phyloP scores from a whole-genome alignment of 2,113 vertebrate genomes.

The Pantherophis guttatus region DNA sequence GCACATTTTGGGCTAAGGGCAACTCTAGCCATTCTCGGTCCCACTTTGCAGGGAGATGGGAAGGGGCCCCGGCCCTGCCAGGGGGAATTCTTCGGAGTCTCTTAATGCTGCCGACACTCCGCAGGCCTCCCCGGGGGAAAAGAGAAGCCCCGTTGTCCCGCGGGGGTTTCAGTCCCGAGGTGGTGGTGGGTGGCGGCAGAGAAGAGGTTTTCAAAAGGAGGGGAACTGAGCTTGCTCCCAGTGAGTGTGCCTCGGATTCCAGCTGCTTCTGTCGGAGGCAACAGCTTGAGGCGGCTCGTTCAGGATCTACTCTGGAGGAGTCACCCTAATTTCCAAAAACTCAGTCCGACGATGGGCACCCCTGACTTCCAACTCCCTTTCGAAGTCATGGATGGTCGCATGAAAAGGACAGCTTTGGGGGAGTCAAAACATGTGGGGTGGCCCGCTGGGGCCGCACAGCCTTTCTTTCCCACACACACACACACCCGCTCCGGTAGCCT shows the following conservation, averaged over 20 bases:
- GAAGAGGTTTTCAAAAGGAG: not conserved
- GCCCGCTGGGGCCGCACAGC: not conserved
- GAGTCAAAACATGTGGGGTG: not conserved
- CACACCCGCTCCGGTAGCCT: too few species aligned
- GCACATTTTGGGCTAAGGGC: not conserved
- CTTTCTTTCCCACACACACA: accelerated
- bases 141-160: not conserved
- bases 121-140: not conserved
- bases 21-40: not conserved
- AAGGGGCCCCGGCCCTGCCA: not conserved
- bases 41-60: not conserved
- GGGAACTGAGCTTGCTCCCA: not conserved
- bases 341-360: not conserved
- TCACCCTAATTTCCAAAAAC: not conserved
- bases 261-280: not conserved
- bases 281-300: not conserved
- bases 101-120: not conserved
- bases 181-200: not conserved
- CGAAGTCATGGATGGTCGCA: too few species aligned
- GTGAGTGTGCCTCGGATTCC: not conserved
- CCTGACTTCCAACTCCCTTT: not conserved
- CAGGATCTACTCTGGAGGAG: not conserved
- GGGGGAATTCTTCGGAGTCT: not conserved
- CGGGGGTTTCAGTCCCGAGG: not conserved
- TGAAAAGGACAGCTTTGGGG: too few species aligned